phyloP scores from a whole-genome alignment of 1,140 invertebrate species.

The Drosophila pseudoobscura region DNA sequence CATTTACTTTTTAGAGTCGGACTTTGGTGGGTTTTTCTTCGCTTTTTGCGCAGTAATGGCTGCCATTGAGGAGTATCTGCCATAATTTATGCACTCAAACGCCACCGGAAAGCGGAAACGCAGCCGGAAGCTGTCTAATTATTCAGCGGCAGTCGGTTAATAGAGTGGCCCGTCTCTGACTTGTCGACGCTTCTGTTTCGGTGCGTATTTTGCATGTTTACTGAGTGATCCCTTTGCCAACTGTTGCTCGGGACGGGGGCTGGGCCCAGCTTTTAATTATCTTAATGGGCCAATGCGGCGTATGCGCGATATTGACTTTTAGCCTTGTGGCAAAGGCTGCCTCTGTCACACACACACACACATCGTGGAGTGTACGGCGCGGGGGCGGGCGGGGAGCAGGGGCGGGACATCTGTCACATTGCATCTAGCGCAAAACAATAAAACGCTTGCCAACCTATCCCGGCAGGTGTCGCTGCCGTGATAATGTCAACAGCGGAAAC shows the following conservation, averaged over 20 bases:
- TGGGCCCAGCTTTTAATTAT: conserved; percentile 62
- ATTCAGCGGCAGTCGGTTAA: conserved; percentile 47
- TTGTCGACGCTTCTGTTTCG: conserved; percentile 10
- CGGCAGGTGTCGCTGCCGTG: conserved; percentile 73
- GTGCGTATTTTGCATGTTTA: conserved; percentile 39
- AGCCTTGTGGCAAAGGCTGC: conserved; percentile 26
- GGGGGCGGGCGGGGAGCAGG: conserved; percentile 3
- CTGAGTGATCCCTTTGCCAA: conserved; percentile 46
- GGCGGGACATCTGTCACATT: conserved; percentile 45
- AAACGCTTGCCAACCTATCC: conserved; percentile 57
- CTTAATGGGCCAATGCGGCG: conserved; percentile 60
- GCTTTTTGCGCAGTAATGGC: conserved; percentile 7
- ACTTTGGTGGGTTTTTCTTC: conserved; percentile 1
- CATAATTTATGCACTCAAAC: conserved; percentile 51
- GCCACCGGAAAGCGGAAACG: conserved; percentile 45
- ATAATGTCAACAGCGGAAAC: conserved; percentile 80
- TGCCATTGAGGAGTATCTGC: conserved; percentile 11
- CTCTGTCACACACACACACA: conserved; percentile 26
- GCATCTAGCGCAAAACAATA: conserved; percentile 69
- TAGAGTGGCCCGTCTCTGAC: conserved; percentile 22
- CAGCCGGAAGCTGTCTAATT: conserved; percentile 54
- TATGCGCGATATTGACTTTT: conserved; percentile 67
- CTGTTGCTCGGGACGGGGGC: conserved; percentile 9
- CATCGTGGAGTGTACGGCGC: not conserved
- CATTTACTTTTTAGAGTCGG: conserved; percentile 13